Base-by-base conservation (phyloP, 1,140 invertebrate species). In the Nymphalis io region DNA sequence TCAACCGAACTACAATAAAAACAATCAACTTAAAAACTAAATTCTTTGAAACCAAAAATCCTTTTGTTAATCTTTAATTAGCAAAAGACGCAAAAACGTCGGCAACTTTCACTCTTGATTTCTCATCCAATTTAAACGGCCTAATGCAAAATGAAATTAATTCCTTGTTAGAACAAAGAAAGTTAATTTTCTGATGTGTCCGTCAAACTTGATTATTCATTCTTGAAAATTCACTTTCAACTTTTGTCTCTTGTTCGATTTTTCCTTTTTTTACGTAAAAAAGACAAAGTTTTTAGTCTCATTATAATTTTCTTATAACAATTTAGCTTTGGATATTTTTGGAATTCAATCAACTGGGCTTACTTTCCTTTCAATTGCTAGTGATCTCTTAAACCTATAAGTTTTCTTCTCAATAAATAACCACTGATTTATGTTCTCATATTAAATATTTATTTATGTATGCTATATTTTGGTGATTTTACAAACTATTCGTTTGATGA, bases 151-250 rank as follows among this genome's bases (percentile, higher is more conserved):
- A 73, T 60, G 18, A 61, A 73, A 73, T 73, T 73, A 73, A 73
- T 73, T 73, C 69, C 59, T 68, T 73, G 60, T 73, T 69, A 69
- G 67, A 73, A 70, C 72, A 70, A 73, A 72, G 70, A 65, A 72
- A 73, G 66, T 69, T 73, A 63, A 69, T 73, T 73, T 69, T 69
- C 61, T 48, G 62, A 69, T 73, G 72, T 73, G 66, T 69, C 72
- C 62, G 66, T 73, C 72, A 73, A 73, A 69, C 40, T 64, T 73
- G 62, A 73, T 73, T 69, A 65, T 62, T 57, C 72, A 48, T 73
- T 69, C 62, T 69, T 60, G n/a, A 27, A 59, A 73, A 73, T 65
- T 73, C 60, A 42, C 63, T 48, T 64, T 73, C 63, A 33, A 38
- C 53, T 67, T 64, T 60, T 60, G 61, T 62, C 57, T 39, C 46